phyloP scores from a whole-genome alignment of 35 echinoderm and acorn worm species.

The Ophioderma brevispina region DNA sequence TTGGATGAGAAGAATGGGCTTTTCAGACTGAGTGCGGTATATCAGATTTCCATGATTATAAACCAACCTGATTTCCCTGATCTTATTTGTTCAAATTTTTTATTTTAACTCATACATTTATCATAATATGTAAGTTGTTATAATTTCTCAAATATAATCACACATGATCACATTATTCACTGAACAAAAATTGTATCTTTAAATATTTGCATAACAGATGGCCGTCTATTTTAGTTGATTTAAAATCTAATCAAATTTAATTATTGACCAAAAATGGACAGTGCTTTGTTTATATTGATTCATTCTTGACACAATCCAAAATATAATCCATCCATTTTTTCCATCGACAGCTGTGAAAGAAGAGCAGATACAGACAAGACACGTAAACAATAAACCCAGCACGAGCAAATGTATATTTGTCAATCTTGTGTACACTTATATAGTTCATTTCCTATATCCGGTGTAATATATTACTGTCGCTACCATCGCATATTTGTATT shows the following conservation, averaged over 20 bases:
- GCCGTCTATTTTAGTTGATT: neutral
- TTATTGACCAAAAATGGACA: neutral
- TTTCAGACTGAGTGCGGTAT: neutral
- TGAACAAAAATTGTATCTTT: neutral
- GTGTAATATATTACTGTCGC: neutral
- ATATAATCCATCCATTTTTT: neutral
- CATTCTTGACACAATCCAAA: neutral
- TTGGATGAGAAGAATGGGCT: neutral
- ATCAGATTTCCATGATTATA: neutral
- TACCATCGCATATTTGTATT: too few relatives aligned
- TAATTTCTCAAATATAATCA: neutral
- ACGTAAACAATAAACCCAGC: neutral
- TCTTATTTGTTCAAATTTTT: neutral
- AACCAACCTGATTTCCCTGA: neutral
- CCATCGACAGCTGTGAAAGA: neutral
- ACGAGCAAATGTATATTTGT: neutral
- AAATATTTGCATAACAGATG: neutral
- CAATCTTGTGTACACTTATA: conserved; percentile 10
- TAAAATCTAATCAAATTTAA: neutral
- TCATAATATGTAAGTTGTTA: too few relatives aligned
- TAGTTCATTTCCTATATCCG: neutral
- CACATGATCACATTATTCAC: neutral
- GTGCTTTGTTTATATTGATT: neutral
- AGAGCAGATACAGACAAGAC: neutral
- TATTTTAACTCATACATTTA: neutral